phyloP scores from a whole-genome alignment of 1,140 invertebrate species.

The Meloidogyne floridensis region DNA sequence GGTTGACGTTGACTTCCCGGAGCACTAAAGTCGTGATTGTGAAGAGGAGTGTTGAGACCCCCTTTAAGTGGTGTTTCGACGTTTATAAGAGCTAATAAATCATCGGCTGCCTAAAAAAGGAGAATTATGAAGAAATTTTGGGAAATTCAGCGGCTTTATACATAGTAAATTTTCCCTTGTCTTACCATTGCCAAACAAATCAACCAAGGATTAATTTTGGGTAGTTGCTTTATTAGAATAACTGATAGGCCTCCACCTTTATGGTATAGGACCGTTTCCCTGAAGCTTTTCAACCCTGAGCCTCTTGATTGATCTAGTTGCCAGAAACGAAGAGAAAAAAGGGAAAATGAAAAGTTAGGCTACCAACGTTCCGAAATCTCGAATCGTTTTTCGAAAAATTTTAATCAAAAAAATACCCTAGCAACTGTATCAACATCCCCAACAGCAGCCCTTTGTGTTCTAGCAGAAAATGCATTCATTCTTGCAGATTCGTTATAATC shows the following conservation, averaged over 20 bases:
- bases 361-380: too few species aligned
- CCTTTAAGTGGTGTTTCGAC: slow-evolving; percentile 95
- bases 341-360: too few species aligned
- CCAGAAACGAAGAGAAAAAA: too few species aligned
- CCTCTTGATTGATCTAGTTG: too few species aligned
- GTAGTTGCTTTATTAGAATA: too few species aligned
- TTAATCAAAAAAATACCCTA: slow-evolving; percentile 66
- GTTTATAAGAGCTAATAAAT: slow-evolving; percentile 94
- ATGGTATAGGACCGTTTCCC: too few species aligned
- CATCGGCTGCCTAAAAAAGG: slow-evolving; percentile 84
- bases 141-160: too few species aligned
- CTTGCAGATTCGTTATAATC: slow-evolving; percentile 81
- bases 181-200: too few species aligned
- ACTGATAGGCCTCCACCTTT: too few species aligned
- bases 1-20: slow-evolving; percentile 70
- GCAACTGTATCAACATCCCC: slow-evolving; percentile 65
- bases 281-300: too few species aligned
- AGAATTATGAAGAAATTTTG: not conserved
- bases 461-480: slow-evolving; percentile 70
- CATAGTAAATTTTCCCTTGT: too few species aligned
- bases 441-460: slow-evolving; percentile 82
- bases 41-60: slow-evolving; percentile 87
- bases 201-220: too few species aligned
- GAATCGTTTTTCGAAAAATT: not conserved
- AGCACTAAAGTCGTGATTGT: slow-evolving; percentile 85